phyloP scores from a whole-genome alignment of 1,140 invertebrate genomes.

The Cardiocondyla obscurior region DNA sequence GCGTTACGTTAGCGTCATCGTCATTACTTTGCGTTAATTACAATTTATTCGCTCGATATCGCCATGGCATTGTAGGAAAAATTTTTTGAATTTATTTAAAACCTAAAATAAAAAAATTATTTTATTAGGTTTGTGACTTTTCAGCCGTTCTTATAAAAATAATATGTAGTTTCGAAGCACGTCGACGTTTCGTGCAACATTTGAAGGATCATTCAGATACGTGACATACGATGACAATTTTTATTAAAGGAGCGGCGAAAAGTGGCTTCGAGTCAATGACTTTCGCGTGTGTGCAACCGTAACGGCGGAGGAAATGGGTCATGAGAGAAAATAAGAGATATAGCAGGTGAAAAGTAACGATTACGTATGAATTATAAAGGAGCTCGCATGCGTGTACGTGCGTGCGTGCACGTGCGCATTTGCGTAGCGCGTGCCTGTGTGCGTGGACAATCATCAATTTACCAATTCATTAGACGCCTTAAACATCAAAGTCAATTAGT shows the following conservation, averaged over 20 bases:
- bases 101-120: background rate
- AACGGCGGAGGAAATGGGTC: constrained; percentile 29
- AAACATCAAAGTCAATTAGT: constrained; percentile 45
- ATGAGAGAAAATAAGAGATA: constrained; percentile 39
- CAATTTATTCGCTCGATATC: background rate
- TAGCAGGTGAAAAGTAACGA: constrained; percentile 38
- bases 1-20: background rate
- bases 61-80: background rate
- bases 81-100: background rate
- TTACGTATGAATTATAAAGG: constrained; percentile 21
- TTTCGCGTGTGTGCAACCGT: background rate
- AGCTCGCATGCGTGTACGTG: background rate
- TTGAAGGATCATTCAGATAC: background rate
- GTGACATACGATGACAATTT: background rate
- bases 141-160: background rate
- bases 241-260: background rate
- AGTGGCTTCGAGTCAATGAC: background rate
- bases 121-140: background rate
- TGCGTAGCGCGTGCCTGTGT: background rate
- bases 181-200: background rate
- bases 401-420: background rate
- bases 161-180: background rate
- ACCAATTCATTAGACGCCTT: constrained; percentile 36
- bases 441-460: constrained; percentile 37
- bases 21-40: background rate